Percentiles rank a stretch among this genome's conserved stretches.
Evolutionary conservation across 1,140 invertebrate species (phyloP).

Genomic region (Brachionus koreanus): DNA sequence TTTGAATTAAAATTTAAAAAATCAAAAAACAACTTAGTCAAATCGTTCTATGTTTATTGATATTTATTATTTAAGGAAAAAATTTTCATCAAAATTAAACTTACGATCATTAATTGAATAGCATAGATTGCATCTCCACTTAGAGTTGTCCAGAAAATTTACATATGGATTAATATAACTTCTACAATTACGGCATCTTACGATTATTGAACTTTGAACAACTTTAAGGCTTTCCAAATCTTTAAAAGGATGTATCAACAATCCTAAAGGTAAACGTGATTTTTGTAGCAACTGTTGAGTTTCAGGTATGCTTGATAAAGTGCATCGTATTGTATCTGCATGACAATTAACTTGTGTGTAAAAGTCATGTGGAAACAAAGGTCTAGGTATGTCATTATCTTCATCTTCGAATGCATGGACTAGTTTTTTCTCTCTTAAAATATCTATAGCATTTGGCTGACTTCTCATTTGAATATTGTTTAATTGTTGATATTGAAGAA

Average conservation of each 20-base stretch:
- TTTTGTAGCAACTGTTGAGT: slow-evolving; percentile 86
- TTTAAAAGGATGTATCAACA: slow-evolving; percentile 96
- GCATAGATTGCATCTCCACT: slow-evolving; percentile 99
- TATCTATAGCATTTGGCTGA: slow-evolving; percentile 30
- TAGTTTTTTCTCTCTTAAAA: slow-evolving; percentile 27
- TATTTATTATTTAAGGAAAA: no score
- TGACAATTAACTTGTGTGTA: slow-evolving; percentile 31
- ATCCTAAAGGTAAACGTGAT: slow-evolving; percentile 85
- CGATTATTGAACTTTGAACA: slow-evolving; percentile 91
- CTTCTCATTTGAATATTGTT: background rate
- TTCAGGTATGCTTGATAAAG: slow-evolving; percentile 89
- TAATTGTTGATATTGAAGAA: background rate
- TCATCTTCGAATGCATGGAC: background rate
- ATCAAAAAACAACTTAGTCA: no score
- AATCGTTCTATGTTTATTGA: no score
- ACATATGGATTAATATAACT: slow-evolving; percentile 99
- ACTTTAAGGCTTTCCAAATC: slow-evolving; percentile 89
- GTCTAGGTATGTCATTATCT: background rate
- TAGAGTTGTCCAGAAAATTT: slow-evolving; percentile 82
- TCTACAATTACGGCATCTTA: slow-evolving; percentile 87
- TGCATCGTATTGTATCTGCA: slow-evolving; percentile 66
- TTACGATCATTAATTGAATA: slow-evolving; percentile 90
- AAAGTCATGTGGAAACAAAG: slow-evolving; percentile 34
- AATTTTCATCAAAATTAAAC: slow-evolving; percentile 51
- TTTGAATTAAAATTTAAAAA: no score